Percentiles rank a stretch among this genome's conserved stretches.
Conservation (phyloP, 2,888 invertebrate genomes). For the Gibbula magus region DNA sequence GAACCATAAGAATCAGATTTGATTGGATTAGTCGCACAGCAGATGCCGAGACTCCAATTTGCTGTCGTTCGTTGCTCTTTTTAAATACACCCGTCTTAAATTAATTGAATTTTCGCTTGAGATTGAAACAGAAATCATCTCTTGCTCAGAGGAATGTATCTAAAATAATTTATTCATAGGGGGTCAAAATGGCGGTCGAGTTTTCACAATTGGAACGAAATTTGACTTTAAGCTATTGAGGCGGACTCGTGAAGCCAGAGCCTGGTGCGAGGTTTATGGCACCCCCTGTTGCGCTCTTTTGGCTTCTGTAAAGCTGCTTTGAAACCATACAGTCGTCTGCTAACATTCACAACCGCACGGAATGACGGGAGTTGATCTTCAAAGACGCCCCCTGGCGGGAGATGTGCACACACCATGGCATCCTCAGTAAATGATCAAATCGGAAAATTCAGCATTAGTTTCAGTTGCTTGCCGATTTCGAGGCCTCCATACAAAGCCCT, state of each 20-base stretch:
- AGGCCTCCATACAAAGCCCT: neutral
- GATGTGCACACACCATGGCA: neutral
- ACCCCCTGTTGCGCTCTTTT: neutral
- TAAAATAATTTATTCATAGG: slow-evolving; percentile 15
- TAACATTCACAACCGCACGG: slow-evolving; percentile 4
- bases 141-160: slow-evolving; percentile 12
- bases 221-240: slow-evolving; percentile 1
- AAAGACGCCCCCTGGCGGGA: slow-evolving; percentile 30
- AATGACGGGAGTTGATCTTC: slow-evolving; percentile 11
- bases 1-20: neutral
- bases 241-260: neutral
- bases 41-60: neutral
- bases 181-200: slow-evolving; percentile 10
- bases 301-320: neutral
- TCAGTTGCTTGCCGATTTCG: slow-evolving; percentile 28
- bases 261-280: slow-evolving; percentile 5
- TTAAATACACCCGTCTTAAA: slow-evolving; percentile 17
- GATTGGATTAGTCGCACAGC: neutral
- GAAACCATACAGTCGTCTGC: slow-evolving; percentile 1
- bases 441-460: slow-evolving; percentile 27
- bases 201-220: slow-evolving; percentile 21
- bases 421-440: neutral
- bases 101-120: slow-evolving; percentile 19
- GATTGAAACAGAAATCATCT: slow-evolving; percentile 23
- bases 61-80: neutral